These are phyloP conservation scores for Amphibalanus amphitrite DNA, from an alignment of 1,140 invertebrate species.

Conservation along the genomic window DNA sequence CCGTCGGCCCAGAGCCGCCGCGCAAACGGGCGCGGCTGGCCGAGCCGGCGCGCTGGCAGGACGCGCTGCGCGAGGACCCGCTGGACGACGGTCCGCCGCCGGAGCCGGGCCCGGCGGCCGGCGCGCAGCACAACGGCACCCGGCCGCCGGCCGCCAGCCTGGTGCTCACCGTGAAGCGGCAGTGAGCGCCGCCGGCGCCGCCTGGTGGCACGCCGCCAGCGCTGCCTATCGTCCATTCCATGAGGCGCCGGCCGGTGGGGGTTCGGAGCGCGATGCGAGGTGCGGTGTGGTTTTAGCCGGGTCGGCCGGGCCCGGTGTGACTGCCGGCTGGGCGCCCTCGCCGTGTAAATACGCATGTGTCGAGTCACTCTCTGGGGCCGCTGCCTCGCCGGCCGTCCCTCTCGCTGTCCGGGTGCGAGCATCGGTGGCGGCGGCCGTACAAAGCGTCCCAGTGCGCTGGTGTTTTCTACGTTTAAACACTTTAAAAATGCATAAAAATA, in stretches of 20 bases:
- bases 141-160: neutral
- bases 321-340: neutral
- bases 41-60: neutral
- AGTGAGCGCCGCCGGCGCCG: slow-evolving; percentile 20
- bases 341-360: neutral
- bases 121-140: slow-evolving; percentile 11
- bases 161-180: slow-evolving; percentile 14
- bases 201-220: too few relatives aligned
- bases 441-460: neutral
- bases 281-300: neutral
- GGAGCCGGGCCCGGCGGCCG: slow-evolving; percentile 9
- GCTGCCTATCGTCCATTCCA: neutral
- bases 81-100: neutral
- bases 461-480: neutral
- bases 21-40: slow-evolving; percentile 18
- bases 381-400: neutral
- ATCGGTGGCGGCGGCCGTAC: neutral
- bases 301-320: too few relatives aligned
- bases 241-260: too few relatives aligned
- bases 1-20: slow-evolving; percentile 37
- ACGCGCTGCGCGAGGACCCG: neutral
- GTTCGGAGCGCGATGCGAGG: neutral
- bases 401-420: neutral
- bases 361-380: neutral
- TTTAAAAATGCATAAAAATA: neutral